Evolutionary conservation across 92 coral and sea anemone genomes (phyloP), one percentile per base, ranked within the genome.

Genomic region (Palythoa heliodiscus): DNA sequence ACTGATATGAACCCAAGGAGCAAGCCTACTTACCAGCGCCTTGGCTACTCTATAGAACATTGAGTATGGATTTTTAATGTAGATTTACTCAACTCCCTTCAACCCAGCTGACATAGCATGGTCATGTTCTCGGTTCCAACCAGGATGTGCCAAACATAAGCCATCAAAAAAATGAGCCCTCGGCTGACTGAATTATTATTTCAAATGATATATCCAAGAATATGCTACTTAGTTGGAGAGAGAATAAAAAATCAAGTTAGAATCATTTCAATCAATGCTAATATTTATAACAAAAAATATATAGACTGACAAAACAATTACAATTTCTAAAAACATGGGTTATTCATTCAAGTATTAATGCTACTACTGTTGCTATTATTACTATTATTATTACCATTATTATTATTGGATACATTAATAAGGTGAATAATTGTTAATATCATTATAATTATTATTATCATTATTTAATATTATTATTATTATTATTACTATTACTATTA

Each of bases 71-170:
- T 73, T 47, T 71, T 17, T 70, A 52, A 17, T 20, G 39, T 35
- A 70, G 76, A 50, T 82, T 29, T 69, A 38, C 93, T 87, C 90
- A 87, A 87, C 79, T 87, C 93, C 90, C 93, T 90, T 80, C 90
- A 90, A 83, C 91, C 73, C 86, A 87, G 93, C 93, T 83, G 91
- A 90, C 91, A 87, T 86, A 90, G 83, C 93, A 63, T 87, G 93
- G 93, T 90, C 93, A 90, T 90, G 93, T 86, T 86, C 78, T 70
- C 11, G 84, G 93, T 90, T 90, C 93, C 93, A 82, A 77, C 90
- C 93, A 87, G 81, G 89, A 75, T 69, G 20, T 64, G 73, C 60
- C 84, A 80, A 78, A 74, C 52, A 25, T 67, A 64, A 64, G 84
- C 84, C 84, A 64, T 80, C 73, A 57, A 80, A 80, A 75, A 80